phyloP scores from a whole-genome alignment of 1,140 invertebrate genomes.

The Pseudomyrmex cubaensis region DNA sequence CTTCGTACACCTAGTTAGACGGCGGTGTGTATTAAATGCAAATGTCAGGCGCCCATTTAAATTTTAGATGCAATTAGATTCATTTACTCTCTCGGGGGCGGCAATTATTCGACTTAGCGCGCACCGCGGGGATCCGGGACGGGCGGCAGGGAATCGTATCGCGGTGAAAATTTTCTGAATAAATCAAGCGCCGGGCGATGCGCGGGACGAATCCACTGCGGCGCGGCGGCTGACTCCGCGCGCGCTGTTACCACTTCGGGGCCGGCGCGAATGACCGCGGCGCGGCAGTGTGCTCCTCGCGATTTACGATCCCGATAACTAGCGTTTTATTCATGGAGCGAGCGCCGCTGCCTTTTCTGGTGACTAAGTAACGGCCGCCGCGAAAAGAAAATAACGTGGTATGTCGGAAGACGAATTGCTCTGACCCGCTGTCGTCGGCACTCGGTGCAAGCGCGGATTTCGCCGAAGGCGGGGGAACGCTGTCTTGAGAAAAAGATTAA shows the following conservation, averaged over 20 bases:
- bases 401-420: slow-evolving; percentile 20
- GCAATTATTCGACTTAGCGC: slow-evolving; percentile 78
- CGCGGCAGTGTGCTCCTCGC: slow-evolving; percentile 2
- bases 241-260: slow-evolving; percentile 58
- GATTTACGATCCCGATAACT: slow-evolving; percentile 73
- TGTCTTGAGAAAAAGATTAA: slow-evolving; percentile 2
- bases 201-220: slow-evolving; percentile 47
- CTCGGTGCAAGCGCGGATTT: background rate
- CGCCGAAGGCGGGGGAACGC: background rate
- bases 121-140: slow-evolving; percentile 1
- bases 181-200: slow-evolving; percentile 65
- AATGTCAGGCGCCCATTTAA: slow-evolving; percentile 79
- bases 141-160: slow-evolving; percentile 55
- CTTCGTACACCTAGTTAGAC: slow-evolving; percentile 78
- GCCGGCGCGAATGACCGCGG: slow-evolving; percentile 39
- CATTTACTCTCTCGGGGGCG: slow-evolving; percentile 76
- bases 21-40: slow-evolving; percentile 79
- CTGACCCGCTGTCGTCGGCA: background rate
- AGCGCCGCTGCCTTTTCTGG: slow-evolving; percentile 12
- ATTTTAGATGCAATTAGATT: slow-evolving; percentile 84
- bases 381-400: slow-evolving; percentile 34
- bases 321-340: slow-evolving; percentile 69
- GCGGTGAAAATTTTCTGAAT: slow-evolving; percentile 68
- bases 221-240: slow-evolving; percentile 25
- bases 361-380: slow-evolving; percentile 35